phyloP scores from a whole-genome alignment of 2,113 vertebrate genomes.

The Chaetura pelagica region DNA sequence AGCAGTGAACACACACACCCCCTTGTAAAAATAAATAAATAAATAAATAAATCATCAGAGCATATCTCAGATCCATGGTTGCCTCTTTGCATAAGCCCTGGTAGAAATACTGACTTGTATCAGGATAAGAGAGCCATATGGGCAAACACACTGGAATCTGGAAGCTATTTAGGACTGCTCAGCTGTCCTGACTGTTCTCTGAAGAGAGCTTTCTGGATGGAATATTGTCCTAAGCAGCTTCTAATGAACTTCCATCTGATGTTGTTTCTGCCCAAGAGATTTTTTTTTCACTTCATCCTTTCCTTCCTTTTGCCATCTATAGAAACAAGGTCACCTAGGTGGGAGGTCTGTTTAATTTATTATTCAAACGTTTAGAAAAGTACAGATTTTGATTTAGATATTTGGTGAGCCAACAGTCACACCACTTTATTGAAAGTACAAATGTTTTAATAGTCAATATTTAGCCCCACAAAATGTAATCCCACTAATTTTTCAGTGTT shows the following conservation, averaged over 20 bases:
- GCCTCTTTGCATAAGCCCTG: not conserved
- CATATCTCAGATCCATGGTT: not conserved
- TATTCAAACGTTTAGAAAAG: not conserved
- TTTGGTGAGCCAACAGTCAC: constrained; percentile 1
- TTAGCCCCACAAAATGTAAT: constrained; percentile 40
- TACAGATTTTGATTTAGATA: not conserved
- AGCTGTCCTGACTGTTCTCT: not conserved
- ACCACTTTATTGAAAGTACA: constrained; percentile 12
- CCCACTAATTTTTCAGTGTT: constrained; percentile 28
- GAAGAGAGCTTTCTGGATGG: not conserved
- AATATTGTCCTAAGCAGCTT: not conserved
- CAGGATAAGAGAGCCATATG: not conserved
- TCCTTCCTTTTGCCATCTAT: not conserved
- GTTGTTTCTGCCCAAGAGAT: not conserved
- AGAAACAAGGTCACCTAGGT: not conserved
- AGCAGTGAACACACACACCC: not conserved
- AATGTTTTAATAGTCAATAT: constrained; percentile 39
- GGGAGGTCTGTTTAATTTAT: constrained; percentile 38
- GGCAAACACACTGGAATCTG: not conserved
- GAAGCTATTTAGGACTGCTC: not conserved
- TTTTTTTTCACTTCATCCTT: not conserved
- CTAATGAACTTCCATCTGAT: not conserved
- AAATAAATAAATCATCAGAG: too few species aligned
- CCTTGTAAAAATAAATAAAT: too few species aligned
- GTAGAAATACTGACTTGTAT: not conserved